These are phyloP conservation scores for Elysia crispata DNA, from an alignment of 2,888 invertebrate genomes.

Conservation along the genomic window DNA sequence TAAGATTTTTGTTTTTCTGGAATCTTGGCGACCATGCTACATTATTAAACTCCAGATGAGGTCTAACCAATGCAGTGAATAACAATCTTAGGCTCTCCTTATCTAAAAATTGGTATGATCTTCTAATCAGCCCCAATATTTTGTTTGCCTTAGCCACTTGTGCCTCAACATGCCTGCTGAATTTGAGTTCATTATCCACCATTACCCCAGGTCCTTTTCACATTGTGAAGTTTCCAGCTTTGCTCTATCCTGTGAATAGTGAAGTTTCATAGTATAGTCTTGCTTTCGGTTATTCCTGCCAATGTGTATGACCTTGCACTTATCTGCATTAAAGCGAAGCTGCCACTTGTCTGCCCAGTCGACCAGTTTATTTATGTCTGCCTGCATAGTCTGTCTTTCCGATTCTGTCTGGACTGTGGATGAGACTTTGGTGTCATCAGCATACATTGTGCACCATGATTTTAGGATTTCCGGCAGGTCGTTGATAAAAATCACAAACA, in stretches of 20 bases:
- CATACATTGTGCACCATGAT: slow-evolving; percentile 29
- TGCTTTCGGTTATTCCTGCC: slow-evolving; percentile 14
- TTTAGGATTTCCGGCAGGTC: slow-evolving; percentile 42
- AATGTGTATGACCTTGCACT: slow-evolving; percentile 40
- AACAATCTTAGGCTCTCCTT: slow-evolving; percentile 15
- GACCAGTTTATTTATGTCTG: slow-evolving; percentile 29
- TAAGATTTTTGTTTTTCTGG: slow-evolving; percentile 35
- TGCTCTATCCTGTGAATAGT: not conserved
- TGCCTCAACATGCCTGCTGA: slow-evolving; percentile 17
- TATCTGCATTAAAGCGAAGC: slow-evolving; percentile 39
- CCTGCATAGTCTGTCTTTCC: slow-evolving; percentile 12
- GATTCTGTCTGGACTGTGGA: slow-evolving; percentile 1
- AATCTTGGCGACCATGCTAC: slow-evolving; percentile 32
- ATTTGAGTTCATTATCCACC: slow-evolving; percentile 38
- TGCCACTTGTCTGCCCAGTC: slow-evolving; percentile 46
- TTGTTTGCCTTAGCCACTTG: slow-evolving; percentile 29
- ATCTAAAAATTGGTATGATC: slow-evolving; percentile 16
- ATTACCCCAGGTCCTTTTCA: slow-evolving; percentile 39
- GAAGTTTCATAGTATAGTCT: slow-evolving; percentile 32
- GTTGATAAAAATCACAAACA: slow-evolving; percentile 50
- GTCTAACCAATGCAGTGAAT: slow-evolving; percentile 39
- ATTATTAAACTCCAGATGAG: slow-evolving; percentile 47
- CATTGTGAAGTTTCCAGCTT: slow-evolving; percentile 12
- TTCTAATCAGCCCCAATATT: slow-evolving; percentile 30
- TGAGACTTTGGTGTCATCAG: slow-evolving; percentile 49